phyloP scores from a whole-genome alignment of 2,797 vertebrate species.

The Gephyroberyx darwinii region DNA sequence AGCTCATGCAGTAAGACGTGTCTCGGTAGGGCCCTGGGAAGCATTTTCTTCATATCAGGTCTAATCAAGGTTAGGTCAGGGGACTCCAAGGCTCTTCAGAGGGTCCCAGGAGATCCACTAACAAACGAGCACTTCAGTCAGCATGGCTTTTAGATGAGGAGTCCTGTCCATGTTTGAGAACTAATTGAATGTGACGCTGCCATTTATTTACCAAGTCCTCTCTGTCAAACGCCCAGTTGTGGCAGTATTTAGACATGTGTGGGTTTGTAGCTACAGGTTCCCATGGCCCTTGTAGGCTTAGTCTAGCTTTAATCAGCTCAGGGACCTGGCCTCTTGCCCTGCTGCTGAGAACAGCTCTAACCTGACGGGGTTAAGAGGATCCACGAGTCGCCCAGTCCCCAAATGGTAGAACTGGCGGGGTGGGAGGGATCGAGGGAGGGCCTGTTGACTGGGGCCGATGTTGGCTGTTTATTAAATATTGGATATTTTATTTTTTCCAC shows the following conservation, averaged over 20 bases:
- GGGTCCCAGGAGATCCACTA: background rate
- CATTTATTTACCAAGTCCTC: slow-evolving; percentile 16
- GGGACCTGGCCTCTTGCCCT: slow-evolving; percentile 45
- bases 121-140: no score
- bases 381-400: slow-evolving; percentile 47
- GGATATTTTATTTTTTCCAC: background rate
- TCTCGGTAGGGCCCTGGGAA: background rate
- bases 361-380: slow-evolving; percentile 62
- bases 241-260: slow-evolving; percentile 11
- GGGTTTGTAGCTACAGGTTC: slow-evolving; percentile 46
- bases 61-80: no score
- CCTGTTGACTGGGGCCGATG: background rate
- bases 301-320: slow-evolving; percentile 74
- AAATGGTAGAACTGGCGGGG: background rate
- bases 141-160: no score
- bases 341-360: slow-evolving; percentile 52
- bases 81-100: no score
- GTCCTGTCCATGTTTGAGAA: background rate
- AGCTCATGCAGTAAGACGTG: background rate
- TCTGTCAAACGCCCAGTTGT: slow-evolving; percentile 9
- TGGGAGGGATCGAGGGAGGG: slow-evolving; percentile 1
- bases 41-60: background rate
- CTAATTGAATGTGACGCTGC: background rate
- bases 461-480: background rate
- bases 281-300: slow-evolving; percentile 59